Base-by-base conservation (phyloP, 2,888 invertebrate genomes). In the Epinotia ramella region DNA sequence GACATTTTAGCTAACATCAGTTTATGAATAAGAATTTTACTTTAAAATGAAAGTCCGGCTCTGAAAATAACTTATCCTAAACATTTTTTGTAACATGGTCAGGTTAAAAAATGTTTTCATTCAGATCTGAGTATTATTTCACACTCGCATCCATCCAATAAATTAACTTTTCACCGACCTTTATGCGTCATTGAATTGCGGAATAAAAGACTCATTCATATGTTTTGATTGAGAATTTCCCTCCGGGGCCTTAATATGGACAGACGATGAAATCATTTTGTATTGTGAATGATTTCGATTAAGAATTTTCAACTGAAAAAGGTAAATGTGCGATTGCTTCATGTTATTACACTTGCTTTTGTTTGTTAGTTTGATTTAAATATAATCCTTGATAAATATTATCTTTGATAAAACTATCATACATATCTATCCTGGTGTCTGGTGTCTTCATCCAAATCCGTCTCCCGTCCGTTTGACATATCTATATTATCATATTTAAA, bases 111-210 rank as follows among this genome's bases (percentile, higher is more conserved):
- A 56, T 20, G 5, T 33, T 67, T 56, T 57, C 6, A 67, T 49
- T 65, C 16, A 62, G 44, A 56, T 44, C 28, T n/a, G 16, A 57
- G 20, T 63, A 24, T 57, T 12, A 59, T 64, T 49, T 9, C 63
- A 49, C 49, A 59, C 49, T 20, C 44, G 49, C 71, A 74, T 78
- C 65, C 65, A 69, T 80, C 68, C 64, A 79, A 77, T 74, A 69
- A 46, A 74, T 80, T 78, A 77, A 66, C 73, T 78, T 81, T 80
- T 78, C 77, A 80, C 79, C 79, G 73, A 76, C 70, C 80, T 83
- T 81, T 81, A 77, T 80, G 79, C 75, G 79, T 70, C 70, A 81
- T 74, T 81, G 73, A 77, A 79, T 80, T 71, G 67, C 66, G 49
- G 75, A 81, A 78, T 79, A 78, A 81, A 28, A 79, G 78, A 77